Percentiles rank a stretch among this genome's conserved stretches.
phyloP scores from a whole-genome alignment of 2,888 invertebrate genomes.

The Hanleya hanleyi region DNA sequence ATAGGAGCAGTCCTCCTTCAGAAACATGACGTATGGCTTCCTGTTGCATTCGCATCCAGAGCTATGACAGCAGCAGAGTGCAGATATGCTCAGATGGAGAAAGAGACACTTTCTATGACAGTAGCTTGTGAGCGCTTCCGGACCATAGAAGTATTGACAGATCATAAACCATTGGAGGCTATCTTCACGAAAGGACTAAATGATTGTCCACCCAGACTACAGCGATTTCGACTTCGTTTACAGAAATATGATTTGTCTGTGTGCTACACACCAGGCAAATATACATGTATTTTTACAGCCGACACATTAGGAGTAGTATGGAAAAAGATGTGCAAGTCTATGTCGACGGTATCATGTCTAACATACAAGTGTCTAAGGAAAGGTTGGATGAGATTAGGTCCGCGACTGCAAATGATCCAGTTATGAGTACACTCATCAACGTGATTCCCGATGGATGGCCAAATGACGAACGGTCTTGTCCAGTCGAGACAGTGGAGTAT shows the following conservation, averaged over 20 bases:
- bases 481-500: not conserved
- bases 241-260: constrained; percentile 23
- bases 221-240: constrained; percentile 23
- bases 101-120: constrained; percentile 37
- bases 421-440: not conserved
- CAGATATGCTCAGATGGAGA: constrained; percentile 39
- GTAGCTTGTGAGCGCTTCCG: constrained; percentile 27
- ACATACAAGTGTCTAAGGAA: not conserved
- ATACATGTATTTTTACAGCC: constrained; percentile 18
- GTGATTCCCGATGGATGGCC: constrained; percentile 21
- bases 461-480: constrained; percentile 8
- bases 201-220: constrained; percentile 21
- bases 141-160: constrained; percentile 9
- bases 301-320: constrained; percentile 10
- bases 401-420: constrained; percentile 13
- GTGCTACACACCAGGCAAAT: constrained; percentile 18
- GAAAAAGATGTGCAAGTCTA: constrained; percentile 13
- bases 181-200: constrained; percentile 17
- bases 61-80: constrained; percentile 30
- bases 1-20: not conserved
- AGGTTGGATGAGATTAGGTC: constrained; percentile 10
- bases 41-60: constrained; percentile 8
- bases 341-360: not conserved
- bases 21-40: not conserved
- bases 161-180: constrained; percentile 26